Conservation (phyloP, 2,797 vertebrate genomes). For the Toxotes lorentzi region DNA sequence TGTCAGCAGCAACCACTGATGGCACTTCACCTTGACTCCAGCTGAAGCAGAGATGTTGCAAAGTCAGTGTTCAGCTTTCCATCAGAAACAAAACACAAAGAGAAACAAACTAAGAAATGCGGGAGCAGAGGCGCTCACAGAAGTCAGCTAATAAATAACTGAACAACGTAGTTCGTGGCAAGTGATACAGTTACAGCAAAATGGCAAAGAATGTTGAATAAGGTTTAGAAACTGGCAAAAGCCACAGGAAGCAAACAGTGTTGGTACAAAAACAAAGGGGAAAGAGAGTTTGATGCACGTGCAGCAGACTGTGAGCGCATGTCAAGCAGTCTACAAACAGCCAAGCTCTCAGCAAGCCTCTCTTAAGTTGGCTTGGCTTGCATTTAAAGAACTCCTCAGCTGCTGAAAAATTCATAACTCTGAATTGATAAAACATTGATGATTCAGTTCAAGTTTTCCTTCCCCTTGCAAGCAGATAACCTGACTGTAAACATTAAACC, state of each 20-base stretch:
- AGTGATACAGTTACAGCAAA: conserved; percentile 13
- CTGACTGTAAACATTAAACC: conserved; percentile 57
- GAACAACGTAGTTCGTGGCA: background rate
- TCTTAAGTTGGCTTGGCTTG: conserved; percentile 57
- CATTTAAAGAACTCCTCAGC: conserved; percentile 71
- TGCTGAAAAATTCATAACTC: conserved; percentile 76
- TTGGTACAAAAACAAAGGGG: conserved; percentile 33
- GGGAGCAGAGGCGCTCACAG: conserved; percentile 1
- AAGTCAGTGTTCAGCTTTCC: conserved; percentile 15
- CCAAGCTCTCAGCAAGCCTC: conserved; percentile 61
- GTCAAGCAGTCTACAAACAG: conserved; percentile 62
- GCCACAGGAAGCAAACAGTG: conserved; percentile 13
- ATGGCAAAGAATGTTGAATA: conserved; percentile 6
- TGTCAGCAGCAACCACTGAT: conserved; percentile 7
- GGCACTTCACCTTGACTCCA: conserved; percentile 14
- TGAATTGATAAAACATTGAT: conserved; percentile 79
- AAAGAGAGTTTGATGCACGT: conserved; percentile 42
- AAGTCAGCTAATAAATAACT: conserved; percentile 32
- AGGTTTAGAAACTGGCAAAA: conserved; percentile 27
- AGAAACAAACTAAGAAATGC: conserved; percentile 5
- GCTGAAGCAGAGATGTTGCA: conserved; percentile 2
- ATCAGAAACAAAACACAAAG: conserved; percentile 30
- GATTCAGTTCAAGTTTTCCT: conserved; percentile 63
- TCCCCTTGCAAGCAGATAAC: conserved; percentile 53
- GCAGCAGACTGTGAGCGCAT: conserved; percentile 52